Evolutionary conservation across 2,113 vertebrate species (phyloP), one percentile per base, ranked within the genome.

Genomic region (Zapornia atra): DNA sequence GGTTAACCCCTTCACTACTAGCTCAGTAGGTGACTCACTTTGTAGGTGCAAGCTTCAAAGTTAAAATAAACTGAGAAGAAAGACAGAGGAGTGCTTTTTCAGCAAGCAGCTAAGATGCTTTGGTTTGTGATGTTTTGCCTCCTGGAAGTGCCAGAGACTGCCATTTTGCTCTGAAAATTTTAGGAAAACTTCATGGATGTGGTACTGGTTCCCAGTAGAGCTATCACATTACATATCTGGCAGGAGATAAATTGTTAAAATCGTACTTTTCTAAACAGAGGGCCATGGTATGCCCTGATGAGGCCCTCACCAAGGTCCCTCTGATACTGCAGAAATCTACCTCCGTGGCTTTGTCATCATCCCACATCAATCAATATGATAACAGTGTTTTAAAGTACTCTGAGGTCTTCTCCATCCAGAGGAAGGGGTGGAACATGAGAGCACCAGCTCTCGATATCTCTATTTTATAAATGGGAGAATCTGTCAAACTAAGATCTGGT

Each of bases 1-100:
- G 31, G 19, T 97, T 96, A 96, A 97, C 97, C 42, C 82, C 63
- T 97, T 94, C 17, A 1, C 33, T 66, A 33, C 94, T 50, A 53
- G 26, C 59, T 88, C 20, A 14, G 18, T 40, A 13, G 44, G 29
- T 79, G 36, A 26, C 42, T 82, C 4, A 2, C 18, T 86, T 68
- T 50, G 14, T 42, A 60, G 21, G 14, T 36, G 57, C 7, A 59
- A 46, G 59, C 31, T 31, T 56, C 38, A 2, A 0, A 44, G 16
- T 53, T 70, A 46, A 77, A 81, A 84, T 65, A 76, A 68, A 65
- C 24, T 28, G 10, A 51, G 29, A 33, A 78, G 31, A 85, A 71
- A 85, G 6, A 6, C 18, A 63, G 10, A 59, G 8, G 8, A 59
- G 2, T 57, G 6, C 1, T 72, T 82, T 75, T 76, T 40, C 16